Evolutionary conservation across 2,113 vertebrate genomes (phyloP), one percentile per base, ranked within the genome.

Genomic region (Gadus macrocephalus): DNA sequence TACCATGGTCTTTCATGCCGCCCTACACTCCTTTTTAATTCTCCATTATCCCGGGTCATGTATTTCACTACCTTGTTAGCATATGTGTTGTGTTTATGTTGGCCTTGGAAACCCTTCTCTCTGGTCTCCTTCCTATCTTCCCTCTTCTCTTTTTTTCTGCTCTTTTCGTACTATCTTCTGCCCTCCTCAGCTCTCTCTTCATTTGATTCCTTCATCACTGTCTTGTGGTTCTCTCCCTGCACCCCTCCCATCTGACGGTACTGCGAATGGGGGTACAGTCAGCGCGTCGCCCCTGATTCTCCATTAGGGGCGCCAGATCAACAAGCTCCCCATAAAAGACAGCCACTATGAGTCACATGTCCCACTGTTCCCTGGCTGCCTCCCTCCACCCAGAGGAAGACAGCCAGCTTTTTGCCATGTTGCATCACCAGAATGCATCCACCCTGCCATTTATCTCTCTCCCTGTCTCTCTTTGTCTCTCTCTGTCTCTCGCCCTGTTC

Each of bases 261-360:
- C 4, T 2, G 31, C 31, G 31, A 35, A 35, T 5, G 31, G 31
- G 31, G 31, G 31, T 35, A 35, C 42, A 19, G 15, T 11, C 53
- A 0, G 11, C 22, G 11, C 53, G 19, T 15, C 17, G 16, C 11
- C 31, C 17, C n/a, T 17, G 8, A 31, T n/a, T 19, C 63, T 42
- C 31, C 16, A 9, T 4, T 64, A 28, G 3, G 79, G 83, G 86
- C 85, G 87, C 78, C 81, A 88, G 85, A 89, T 87, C 89, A 86
- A 90, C 89, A 82, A 84, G 80, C 87, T 89, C 83, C 83, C 87
- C 87, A 69, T 78, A 88, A 85, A 88, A 85, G 86, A 88, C 89
- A 88, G 80, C 77, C 73, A 84, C 79, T 79, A 75, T 78, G 87
- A 89, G 89, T 89, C 86, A 87, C 79, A 89, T 90, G 87, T 89